Evolutionary conservation across 2,113 vertebrate genomes (phyloP).

Genomic region (Entelurus aequoreus): DNA sequence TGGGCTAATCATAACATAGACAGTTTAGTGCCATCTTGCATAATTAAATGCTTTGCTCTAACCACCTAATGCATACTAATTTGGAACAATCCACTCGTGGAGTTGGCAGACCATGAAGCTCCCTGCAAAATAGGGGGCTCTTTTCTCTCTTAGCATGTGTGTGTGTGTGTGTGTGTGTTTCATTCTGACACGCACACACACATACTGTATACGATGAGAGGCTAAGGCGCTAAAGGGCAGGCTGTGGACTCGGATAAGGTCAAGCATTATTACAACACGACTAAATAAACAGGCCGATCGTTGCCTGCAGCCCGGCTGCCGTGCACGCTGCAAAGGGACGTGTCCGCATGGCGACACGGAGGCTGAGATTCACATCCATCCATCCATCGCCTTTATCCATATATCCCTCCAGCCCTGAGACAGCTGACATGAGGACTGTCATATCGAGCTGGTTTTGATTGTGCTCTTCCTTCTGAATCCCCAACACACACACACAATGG

Average conservation of each 20-base stretch:
- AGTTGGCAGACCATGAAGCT: constrained; percentile 66
- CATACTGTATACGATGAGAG: constrained; percentile 20
- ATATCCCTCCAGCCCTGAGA: constrained; percentile 57
- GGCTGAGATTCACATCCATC: constrained; percentile 46
- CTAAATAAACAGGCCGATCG: constrained; percentile 63
- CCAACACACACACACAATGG: constrained; percentile 9
- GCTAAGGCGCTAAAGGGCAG: constrained; percentile 61
- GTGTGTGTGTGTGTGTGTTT: constrained; percentile 13
- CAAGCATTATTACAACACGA: constrained; percentile 70
- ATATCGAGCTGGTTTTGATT: constrained; percentile 74
- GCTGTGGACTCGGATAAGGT: constrained; percentile 64
- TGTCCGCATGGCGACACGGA: constrained; percentile 25
- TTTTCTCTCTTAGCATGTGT: constrained; percentile 23
- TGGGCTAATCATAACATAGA: constrained; percentile 74
- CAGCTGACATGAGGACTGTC: constrained; percentile 73
- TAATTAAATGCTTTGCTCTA: constrained; percentile 74
- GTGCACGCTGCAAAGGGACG: constrained; percentile 18
- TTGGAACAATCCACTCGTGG: constrained; percentile 67
- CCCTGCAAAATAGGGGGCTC: constrained; percentile 48
- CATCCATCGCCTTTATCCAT: constrained; percentile 57
- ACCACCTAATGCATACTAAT: constrained; percentile 75
- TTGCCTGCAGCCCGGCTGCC: constrained; percentile 15
- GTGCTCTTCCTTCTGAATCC: constrained; percentile 59
- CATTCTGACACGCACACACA: neutral
- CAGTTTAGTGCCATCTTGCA: constrained; percentile 70